Base-by-base conservation (phyloP, 2,113 vertebrate genomes). In the Scalopus aquaticus region DNA sequence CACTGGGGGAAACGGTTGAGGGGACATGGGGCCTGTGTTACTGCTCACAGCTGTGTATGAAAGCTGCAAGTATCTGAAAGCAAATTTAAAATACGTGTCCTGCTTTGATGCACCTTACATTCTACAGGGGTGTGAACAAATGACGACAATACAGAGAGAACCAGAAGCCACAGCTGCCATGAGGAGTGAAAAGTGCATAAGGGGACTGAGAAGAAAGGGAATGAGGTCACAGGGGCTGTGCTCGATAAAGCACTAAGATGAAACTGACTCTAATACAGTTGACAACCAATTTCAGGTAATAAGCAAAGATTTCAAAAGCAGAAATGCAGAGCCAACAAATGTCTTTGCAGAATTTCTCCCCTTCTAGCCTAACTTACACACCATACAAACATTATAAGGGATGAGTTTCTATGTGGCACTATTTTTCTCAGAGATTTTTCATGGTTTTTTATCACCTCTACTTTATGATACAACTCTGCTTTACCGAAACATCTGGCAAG, bases 291-390 rank as follows among this genome's bases (percentile, higher is more conserved):
- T 64, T 88, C 60, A 85, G 30, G 30, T 62, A 58, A 39, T 30
- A 35, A 80, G 28, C 32, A 80, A 84, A 95, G 37, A 83, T n/a
- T 74, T 83, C 13, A 37, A 95, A 92, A 76, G n/a, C 49, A 92
- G 69, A 95, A 92, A 95, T 65, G 60, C 94, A 93, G 67, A 89
- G 79, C 60, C 70, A 64, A 94, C 70, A 58, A 79, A 28, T 54
- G 46, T 39, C 30, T 91, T 86, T 56, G 93, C 30, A 85, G 46
- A 37, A 62, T 51, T 72, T 37, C 51, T 67, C 17, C 30, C 10
- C 56, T 90, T 93, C 80, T 76, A 54, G 73, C 44, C 44, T 77
- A 90, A 79, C 17, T 83, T 84, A 83, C 2, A 5, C 7, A 64
- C 26, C 78, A 85, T 6, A 89, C 20, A 86, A 64, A 78, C 51